phyloP scores from a whole-genome alignment of 2,888 invertebrate species.

The Chamaedrilus cognettii region DNA sequence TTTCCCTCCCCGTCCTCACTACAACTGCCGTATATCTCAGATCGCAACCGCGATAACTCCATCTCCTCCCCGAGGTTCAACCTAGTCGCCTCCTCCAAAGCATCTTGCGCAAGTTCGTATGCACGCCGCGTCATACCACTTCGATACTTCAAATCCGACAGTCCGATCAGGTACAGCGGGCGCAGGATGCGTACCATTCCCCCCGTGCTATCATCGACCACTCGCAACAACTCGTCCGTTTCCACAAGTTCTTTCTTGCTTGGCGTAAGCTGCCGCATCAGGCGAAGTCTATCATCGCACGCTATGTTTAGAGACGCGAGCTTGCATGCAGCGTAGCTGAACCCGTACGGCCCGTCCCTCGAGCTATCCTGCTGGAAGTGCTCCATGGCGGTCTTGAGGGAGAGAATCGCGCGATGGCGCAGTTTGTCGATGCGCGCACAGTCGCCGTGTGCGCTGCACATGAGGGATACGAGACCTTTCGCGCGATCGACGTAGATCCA shows the following conservation, averaged over 20 bases:
- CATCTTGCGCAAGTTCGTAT: conserved; percentile 9
- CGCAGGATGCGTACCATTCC: conserved; percentile 1
- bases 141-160: conserved; percentile 8
- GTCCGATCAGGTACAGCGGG: conserved; percentile 10
- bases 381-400: conserved; percentile 6
- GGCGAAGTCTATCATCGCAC: conserved; percentile 1
- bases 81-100: conserved; percentile 1
- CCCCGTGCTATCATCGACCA: conserved; percentile 1
- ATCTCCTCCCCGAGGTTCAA: conserved; percentile 7
- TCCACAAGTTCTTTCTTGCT: neutral
- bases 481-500: conserved; percentile 16
- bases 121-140: conserved; percentile 5
- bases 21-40: too few relatives aligned
- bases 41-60: too few relatives aligned
- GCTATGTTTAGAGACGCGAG: conserved; percentile 6
- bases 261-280: neutral
- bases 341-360: conserved; percentile 12
- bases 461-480: conserved; percentile 1
- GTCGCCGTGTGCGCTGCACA: too few relatives aligned
- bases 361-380: conserved; percentile 6
- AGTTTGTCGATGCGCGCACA: neutral
- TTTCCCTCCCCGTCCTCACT: too few relatives aligned
- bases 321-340: conserved; percentile 5
- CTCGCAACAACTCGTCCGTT: neutral
- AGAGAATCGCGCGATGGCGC: neutral